Conservation (phyloP, 2,797 vertebrate species). For the Sebastes variabilis region DNA sequence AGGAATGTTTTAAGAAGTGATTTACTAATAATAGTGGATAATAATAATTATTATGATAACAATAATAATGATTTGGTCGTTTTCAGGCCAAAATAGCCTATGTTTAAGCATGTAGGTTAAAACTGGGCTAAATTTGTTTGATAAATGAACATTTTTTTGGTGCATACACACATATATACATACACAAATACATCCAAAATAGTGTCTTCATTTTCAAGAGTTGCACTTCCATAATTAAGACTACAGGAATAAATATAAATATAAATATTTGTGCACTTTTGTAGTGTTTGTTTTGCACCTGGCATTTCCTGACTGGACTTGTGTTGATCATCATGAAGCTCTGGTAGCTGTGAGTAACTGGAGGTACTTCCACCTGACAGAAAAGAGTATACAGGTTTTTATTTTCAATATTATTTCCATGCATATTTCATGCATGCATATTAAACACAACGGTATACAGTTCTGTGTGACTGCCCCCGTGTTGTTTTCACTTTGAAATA, state of each 20-base stretch:
- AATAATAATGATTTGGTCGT: not conserved
- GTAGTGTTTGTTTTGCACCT: slow-evolving; percentile 22
- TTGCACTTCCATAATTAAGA: not conserved
- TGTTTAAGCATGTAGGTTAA: not conserved
- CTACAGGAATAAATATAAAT: not conserved
- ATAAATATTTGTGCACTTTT: not conserved
- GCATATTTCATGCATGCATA: slow-evolving; percentile 2
- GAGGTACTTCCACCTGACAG: slow-evolving; percentile 33
- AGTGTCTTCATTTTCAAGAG: not conserved
- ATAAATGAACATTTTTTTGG: not conserved
- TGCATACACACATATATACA: not conserved
- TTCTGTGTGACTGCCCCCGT: not conserved
- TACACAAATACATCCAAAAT: not conserved
- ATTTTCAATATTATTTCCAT: not conserved
- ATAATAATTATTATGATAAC: not conserved
- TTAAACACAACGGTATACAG: not conserved
- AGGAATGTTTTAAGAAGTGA: not conserved
- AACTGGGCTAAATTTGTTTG: not conserved
- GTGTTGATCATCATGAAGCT: slow-evolving; percentile 31
- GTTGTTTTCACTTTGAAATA: not conserved
- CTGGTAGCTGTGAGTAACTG: slow-evolving; percentile 30
- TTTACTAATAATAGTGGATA: not conserved
- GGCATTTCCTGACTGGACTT: slow-evolving; percentile 17
- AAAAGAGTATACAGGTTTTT: slow-evolving; percentile 18
- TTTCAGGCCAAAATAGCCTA: not conserved